Percentiles rank a stretch among this genome's conserved stretches.
Evolutionary conservation across 2,797 vertebrate species (phyloP).

Genomic region (Ceryle rudis): DNA sequence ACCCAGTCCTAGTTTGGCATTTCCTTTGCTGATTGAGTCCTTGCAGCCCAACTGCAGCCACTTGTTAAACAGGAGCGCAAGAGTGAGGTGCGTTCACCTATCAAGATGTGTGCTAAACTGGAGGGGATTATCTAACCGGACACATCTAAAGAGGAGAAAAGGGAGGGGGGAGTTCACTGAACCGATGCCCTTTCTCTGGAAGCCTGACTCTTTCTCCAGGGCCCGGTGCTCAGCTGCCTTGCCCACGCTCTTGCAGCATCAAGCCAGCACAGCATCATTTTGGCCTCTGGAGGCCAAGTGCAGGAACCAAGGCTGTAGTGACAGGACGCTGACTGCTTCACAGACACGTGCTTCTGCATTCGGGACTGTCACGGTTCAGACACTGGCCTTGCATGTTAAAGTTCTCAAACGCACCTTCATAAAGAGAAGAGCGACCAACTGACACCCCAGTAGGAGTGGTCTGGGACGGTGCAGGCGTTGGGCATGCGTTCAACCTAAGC

Average conservation of each 20-base stretch:
- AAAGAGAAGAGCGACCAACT: background rate
- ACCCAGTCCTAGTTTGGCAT: rapidly evolving
- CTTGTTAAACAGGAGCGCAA: background rate
- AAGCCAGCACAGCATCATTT: background rate
- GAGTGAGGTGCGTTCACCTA: background rate
- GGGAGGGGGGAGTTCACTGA: background rate
- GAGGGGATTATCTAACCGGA: background rate
- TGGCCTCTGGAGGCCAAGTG: background rate
- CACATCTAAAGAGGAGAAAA: background rate
- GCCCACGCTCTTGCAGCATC: background rate
- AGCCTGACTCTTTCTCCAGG: background rate
- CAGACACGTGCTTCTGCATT: background rate
- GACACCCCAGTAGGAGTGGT: background rate
- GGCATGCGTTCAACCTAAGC: background rate
- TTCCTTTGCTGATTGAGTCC: background rate
- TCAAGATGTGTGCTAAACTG: rapidly evolving
- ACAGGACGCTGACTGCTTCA: background rate
- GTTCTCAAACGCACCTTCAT: background rate
- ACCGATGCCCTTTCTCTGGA: background rate
- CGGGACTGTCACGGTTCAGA: background rate
- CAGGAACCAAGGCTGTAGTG: background rate
- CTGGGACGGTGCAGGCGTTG: background rate
- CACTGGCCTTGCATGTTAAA: background rate
- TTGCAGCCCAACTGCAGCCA: background rate
- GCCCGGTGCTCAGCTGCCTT: background rate